Percentiles rank a stretch among this genome's conserved stretches.
These are phyloP conservation scores for Xestia rhomboidea DNA, from an alignment of 2,888 invertebrate species.

Conservation along the genomic window DNA sequence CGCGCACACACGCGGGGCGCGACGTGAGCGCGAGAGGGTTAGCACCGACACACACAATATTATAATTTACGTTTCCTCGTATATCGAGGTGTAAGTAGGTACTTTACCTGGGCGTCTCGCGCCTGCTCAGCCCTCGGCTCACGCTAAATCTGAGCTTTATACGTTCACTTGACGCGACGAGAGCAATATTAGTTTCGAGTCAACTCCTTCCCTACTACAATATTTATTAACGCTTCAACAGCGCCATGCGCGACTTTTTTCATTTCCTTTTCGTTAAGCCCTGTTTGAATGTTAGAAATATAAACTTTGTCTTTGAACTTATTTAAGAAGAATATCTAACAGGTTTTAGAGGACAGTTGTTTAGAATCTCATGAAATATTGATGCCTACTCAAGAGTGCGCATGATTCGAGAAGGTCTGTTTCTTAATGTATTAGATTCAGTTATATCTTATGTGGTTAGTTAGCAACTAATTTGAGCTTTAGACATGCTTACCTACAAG, in stretches of 20 bases:
- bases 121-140: conserved; percentile 88
- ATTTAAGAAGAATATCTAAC: conserved; percentile 24
- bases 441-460: conserved; percentile 1
- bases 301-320: conserved; percentile 35
- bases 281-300: conserved; percentile 70
- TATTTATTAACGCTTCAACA: conserved; percentile 88
- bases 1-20: conserved; percentile 86
- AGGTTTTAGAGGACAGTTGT: conserved; percentile 33
- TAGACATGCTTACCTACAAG: background rate
- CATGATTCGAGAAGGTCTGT: conserved; percentile 31
- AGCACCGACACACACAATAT: conserved; percentile 90
- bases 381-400: conserved; percentile 24
- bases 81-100: conserved; percentile 90
- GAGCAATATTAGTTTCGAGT: conserved; percentile 90
- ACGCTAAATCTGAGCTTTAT: conserved; percentile 91
- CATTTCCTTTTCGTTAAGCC: conserved; percentile 77
- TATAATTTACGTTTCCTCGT: conserved; percentile 91
- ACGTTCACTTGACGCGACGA: conserved; percentile 90
- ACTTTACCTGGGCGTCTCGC: conserved; percentile 90
- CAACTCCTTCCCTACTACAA: conserved; percentile 88
- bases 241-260: conserved; percentile 73
- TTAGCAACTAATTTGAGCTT: background rate
- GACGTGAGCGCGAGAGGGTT: conserved; percentile 87
- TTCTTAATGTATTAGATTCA: conserved; percentile 2
- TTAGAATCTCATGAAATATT: conserved; percentile 48